Conservation (phyloP, 2,113 vertebrate species). For the Phrynosoma platyrhinos region DNA sequence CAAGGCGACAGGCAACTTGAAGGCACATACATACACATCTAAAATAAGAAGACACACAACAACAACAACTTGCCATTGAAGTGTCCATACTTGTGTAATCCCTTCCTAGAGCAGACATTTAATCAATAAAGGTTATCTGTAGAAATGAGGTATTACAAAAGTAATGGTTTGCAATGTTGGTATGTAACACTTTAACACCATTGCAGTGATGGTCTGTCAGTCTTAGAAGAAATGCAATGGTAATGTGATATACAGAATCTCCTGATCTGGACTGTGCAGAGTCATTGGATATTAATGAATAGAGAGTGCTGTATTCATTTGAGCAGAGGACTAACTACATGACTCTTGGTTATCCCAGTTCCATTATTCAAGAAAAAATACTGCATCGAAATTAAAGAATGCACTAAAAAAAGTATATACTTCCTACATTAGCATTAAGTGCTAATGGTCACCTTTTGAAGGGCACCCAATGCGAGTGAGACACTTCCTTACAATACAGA, state of each 20-base stretch:
- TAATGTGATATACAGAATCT: not conserved
- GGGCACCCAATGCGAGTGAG: not conserved
- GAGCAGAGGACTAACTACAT: not conserved
- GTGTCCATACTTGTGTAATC: not conserved
- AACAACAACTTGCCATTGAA: not conserved
- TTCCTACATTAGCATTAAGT: not conserved
- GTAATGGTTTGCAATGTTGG: too few relatives aligned
- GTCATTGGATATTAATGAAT: not conserved
- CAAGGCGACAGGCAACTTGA: too few relatives aligned
- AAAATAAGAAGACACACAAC: too few relatives aligned
- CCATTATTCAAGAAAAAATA: not conserved
- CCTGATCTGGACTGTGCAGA: not conserved
- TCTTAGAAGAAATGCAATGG: not conserved
- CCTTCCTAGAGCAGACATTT: not conserved
- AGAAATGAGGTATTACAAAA: not conserved
- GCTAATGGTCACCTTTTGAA: not conserved
- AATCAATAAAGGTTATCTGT: too few relatives aligned
- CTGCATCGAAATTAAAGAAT: too few relatives aligned
- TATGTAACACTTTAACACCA: too few relatives aligned
- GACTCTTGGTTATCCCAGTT: not conserved
- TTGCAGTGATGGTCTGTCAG: not conserved
- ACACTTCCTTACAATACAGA: not conserved
- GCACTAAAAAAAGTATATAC: too few relatives aligned
- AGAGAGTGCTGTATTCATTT: not conserved
- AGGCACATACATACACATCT: too few relatives aligned